Conservation (phyloP, 2,113 vertebrate genomes). For the Mesembrinibis cayennensis region DNA sequence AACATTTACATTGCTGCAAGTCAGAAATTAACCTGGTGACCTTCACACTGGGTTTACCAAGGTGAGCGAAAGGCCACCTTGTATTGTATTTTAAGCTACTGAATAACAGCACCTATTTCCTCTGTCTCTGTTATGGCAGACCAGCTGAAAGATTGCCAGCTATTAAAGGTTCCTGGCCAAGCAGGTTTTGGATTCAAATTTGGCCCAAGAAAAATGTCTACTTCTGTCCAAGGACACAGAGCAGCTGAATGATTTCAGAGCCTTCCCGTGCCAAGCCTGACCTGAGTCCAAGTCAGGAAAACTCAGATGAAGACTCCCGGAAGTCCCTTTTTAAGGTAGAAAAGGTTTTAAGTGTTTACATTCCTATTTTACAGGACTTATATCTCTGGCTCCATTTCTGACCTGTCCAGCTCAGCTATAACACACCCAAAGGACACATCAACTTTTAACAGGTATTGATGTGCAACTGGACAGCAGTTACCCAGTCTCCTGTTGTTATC, state of each 20-base stretch:
- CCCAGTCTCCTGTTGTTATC: background rate
- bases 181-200: background rate
- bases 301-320: background rate
- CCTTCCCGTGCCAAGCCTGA: background rate
- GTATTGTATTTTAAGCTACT: background rate
- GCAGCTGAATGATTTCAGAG: background rate
- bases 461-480: background rate
- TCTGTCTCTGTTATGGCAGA: background rate
- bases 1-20: background rate
- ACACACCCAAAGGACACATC: background rate
- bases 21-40: background rate
- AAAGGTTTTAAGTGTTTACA: background rate
- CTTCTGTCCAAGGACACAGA: constrained; percentile 12
- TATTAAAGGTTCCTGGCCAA: background rate
- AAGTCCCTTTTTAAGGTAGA: background rate
- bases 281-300: background rate
- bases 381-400: background rate
- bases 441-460: background rate
- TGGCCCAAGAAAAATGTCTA: background rate
- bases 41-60: background rate
- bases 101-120: background rate
- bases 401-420: background rate
- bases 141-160: background rate
- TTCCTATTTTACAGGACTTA: background rate
- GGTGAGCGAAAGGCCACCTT: background rate